Conservation (phyloP, 2,888 invertebrate genomes). For the Steromphala cineraria region DNA sequence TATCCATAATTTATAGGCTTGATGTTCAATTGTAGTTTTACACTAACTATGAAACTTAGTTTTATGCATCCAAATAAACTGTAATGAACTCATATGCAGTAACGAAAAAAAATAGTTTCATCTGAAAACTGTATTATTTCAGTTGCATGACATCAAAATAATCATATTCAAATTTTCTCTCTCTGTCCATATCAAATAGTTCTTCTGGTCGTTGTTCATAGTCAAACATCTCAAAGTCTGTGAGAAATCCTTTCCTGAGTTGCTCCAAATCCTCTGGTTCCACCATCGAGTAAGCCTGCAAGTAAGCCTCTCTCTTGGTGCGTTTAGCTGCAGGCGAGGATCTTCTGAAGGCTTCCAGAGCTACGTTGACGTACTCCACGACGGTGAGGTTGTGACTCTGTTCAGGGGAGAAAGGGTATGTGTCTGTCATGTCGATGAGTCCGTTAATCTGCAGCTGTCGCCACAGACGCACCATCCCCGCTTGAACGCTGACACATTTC, state of each 20-base stretch:
- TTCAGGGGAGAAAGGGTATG: background rate
- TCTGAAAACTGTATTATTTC: too few species aligned
- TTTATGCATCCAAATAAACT: too few species aligned
- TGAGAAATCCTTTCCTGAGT: background rate
- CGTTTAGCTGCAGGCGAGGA: background rate
- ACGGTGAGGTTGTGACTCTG: constrained; percentile 1
- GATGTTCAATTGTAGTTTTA: too few species aligned
- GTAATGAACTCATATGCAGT: too few species aligned
- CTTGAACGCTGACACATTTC: background rate
- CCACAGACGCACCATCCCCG: background rate
- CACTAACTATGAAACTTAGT: too few species aligned
- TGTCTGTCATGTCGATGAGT: background rate
- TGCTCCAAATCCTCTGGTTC: background rate
- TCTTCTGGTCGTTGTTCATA: background rate
- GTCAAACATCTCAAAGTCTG: constrained; percentile 6
- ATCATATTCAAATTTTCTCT: background rate
- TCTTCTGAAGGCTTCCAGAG: background rate
- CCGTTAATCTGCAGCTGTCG: background rate
- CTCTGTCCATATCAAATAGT: background rate
- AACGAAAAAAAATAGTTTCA: too few species aligned
- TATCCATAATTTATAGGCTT: too few species aligned
- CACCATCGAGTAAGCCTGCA: constrained; percentile 2
- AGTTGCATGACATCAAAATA: background rate
- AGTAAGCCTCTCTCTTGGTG: background rate
- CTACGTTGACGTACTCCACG: background rate